Evolutionary conservation across 2,113 vertebrate genomes (phyloP).

Genomic region (Morone saxatilis): DNA sequence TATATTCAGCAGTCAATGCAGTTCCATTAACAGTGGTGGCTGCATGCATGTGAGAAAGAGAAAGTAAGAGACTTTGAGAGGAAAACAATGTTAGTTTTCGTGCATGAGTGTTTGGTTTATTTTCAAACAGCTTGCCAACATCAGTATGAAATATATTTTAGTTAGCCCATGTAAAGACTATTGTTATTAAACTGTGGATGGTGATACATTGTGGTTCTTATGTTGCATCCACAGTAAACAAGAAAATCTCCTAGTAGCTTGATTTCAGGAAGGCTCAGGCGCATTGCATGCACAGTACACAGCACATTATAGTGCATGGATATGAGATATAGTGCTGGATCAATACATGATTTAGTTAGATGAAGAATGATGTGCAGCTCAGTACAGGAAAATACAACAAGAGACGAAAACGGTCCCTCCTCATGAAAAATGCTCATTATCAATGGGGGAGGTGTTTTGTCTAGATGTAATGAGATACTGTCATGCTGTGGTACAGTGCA

Average conservation of each 20-base stretch:
- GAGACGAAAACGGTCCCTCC: constrained; percentile 67
- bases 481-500: constrained; percentile 83
- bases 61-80: constrained; percentile 22
- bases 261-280: constrained; percentile 35
- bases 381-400: constrained; percentile 68
- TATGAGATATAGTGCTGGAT: constrained; percentile 75
- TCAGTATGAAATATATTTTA: constrained; percentile 74
- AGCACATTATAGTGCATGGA: constrained; percentile 69
- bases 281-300: constrained; percentile 57
- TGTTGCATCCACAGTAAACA: constrained; percentile 51
- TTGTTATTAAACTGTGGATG: constrained; percentile 73
- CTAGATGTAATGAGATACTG: constrained; percentile 85
- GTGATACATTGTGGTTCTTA: constrained; percentile 56
- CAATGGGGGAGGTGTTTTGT: constrained; percentile 83
- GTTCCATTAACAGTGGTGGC: constrained; percentile 52
- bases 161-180: constrained; percentile 70
- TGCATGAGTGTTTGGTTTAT: constrained; percentile 67
- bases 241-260: constrained; percentile 55
- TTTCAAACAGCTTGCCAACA: constrained; percentile 56
- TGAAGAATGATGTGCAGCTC: constrained; percentile 76
- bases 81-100: constrained; percentile 48
- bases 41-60: constrained; percentile 13
- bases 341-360: constrained; percentile 78
- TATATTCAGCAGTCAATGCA: constrained; percentile 39
- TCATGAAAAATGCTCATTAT: constrained; percentile 85